A percentile compares a stretch with the other conserved stretches of the same genome.
Conservation (phyloP, 2,797 vertebrate species). For the Echeneis naucrates region DNA sequence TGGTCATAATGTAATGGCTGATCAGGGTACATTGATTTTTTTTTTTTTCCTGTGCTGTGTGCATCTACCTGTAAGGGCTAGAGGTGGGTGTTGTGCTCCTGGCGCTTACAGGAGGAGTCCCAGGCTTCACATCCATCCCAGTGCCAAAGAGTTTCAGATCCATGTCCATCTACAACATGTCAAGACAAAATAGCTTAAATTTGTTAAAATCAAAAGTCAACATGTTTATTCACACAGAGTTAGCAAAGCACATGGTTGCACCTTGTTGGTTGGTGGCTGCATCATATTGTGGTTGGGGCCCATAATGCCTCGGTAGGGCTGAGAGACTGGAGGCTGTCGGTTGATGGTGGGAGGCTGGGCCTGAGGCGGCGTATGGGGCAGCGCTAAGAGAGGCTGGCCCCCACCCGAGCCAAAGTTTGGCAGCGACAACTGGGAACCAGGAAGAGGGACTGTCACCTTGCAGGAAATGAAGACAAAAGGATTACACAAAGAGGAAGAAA, state of each 20-base stretch:
- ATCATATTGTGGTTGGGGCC: constrained; percentile 95
- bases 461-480: constrained; percentile 5
- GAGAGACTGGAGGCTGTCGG: constrained; percentile 90
- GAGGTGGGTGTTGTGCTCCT: constrained; percentile 97
- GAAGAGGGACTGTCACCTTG: constrained; percentile 93
- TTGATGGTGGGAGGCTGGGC: constrained; percentile 91
- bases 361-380: constrained; percentile 92
- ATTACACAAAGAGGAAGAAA: not conserved
- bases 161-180: constrained; percentile 92
- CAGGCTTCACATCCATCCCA: constrained; percentile 96
- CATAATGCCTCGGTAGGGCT: constrained; percentile 92
- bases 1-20: too few relatives aligned
- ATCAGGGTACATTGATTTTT: too few relatives aligned
- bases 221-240: not conserved
- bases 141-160: constrained; percentile 95
- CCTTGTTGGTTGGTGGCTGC: constrained; percentile 91
- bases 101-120: constrained; percentile 92
- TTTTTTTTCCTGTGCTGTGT: too few relatives aligned
- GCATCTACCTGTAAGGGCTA: constrained; percentile 94
- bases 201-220: not conserved
- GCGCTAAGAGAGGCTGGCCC: constrained; percentile 94
- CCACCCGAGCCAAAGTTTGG: constrained; percentile 94
- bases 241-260: constrained; percentile 44
- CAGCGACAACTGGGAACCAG: constrained; percentile 94
- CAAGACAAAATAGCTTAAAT: not conserved